Evolutionary conservation across 2,888 invertebrate species (phyloP).

Genomic region (Cataglyphis rosenhaueri): DNA sequence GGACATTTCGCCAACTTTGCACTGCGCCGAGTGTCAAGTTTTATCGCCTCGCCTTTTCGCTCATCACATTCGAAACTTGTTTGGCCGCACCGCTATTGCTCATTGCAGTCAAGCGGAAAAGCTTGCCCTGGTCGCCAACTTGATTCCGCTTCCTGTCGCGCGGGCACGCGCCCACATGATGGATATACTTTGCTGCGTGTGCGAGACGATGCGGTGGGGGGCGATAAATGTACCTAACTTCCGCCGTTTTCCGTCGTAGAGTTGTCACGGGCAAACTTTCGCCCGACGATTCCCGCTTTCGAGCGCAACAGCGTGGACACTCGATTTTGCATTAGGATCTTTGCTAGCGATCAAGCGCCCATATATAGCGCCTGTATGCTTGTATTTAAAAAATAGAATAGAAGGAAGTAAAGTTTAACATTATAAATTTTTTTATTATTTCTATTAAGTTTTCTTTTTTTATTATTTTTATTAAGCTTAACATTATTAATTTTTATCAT

Average conservation of each 20-base stretch:
- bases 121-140: slow-evolving; percentile 50
- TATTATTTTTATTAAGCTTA: background rate
- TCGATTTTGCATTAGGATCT: slow-evolving; percentile 6
- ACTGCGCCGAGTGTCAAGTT: slow-evolving; percentile 47
- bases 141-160: slow-evolving; percentile 51
- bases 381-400: background rate
- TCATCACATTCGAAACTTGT: slow-evolving; percentile 62
- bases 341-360: background rate
- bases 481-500: background rate
- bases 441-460: background rate
- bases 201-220: background rate
- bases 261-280: slow-evolving; percentile 43
- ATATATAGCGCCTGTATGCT: background rate
- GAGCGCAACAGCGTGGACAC: slow-evolving; percentile 16
- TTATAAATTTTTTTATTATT: background rate
- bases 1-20: slow-evolving; percentile 56
- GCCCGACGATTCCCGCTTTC: slow-evolving; percentile 26
- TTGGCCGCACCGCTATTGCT: slow-evolving; percentile 48
- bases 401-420: background rate
- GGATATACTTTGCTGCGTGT: slow-evolving; percentile 38
- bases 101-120: slow-evolving; percentile 56
- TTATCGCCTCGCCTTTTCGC: slow-evolving; percentile 56
- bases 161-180: slow-evolving; percentile 32
- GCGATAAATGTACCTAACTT: slow-evolving; percentile 51
- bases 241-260: slow-evolving; percentile 38